Evolutionary conservation across 2,113 vertebrate species (phyloP).

Genomic region (Azemiops feae): DNA sequence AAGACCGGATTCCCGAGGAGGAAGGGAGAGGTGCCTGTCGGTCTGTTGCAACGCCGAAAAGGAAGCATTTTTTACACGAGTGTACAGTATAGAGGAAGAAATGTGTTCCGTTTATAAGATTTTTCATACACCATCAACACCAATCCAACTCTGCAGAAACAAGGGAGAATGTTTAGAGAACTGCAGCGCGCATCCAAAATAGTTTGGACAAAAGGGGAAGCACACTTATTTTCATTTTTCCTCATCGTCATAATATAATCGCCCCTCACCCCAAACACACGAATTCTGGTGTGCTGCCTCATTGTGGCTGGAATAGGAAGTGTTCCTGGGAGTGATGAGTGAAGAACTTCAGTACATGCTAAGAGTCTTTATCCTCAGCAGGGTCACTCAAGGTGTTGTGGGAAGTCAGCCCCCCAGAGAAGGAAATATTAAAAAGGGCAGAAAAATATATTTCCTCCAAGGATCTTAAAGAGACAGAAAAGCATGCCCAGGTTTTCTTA

Average conservation of each 20-base stretch:
- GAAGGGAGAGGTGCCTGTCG: not conserved
- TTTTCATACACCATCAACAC: not conserved
- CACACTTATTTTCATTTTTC: not conserved
- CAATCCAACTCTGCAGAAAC: not conserved
- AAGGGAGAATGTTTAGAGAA: not conserved
- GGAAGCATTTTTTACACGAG: not conserved
- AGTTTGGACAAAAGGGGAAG: not conserved
- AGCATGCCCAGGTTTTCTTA: too few relatives aligned
- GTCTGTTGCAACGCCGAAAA: not conserved
- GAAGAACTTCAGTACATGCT: not conserved
- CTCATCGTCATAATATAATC: not conserved
- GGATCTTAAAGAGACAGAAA: too few relatives aligned
- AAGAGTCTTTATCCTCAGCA: not conserved
- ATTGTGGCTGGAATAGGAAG: not conserved
- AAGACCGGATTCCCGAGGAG: not conserved
- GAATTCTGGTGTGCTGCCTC: not conserved
- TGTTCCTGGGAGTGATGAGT: not conserved
- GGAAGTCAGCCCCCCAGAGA: too few relatives aligned
- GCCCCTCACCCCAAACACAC: not conserved
- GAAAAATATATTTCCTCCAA: too few relatives aligned
- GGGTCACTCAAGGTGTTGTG: not conserved
- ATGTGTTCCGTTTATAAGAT: not conserved
- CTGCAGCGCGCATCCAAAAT: not conserved
- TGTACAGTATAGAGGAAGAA: not conserved
- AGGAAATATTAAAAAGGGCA: too few relatives aligned